These are phyloP conservation scores for Cremastobaeus sp. DNA, from an alignment of 2,888 invertebrate species.

Conservation along the genomic window DNA sequence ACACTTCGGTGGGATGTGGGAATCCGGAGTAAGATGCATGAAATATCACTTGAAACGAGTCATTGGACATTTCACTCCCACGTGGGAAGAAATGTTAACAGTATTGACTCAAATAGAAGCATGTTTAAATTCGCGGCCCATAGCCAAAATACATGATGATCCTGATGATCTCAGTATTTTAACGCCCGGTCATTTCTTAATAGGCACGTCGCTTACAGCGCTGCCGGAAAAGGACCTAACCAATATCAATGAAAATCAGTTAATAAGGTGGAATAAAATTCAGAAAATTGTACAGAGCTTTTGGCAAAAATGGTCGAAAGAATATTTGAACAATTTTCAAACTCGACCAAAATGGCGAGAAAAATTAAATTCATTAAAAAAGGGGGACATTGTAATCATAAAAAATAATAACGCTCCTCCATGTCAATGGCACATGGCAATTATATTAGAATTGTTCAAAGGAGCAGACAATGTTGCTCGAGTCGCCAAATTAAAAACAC, in stretches of 20 bases:
- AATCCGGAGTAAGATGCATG: constrained; percentile 63
- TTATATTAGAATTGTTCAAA: too few species aligned
- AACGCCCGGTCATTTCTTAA: constrained; percentile 16
- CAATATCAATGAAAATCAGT: background rate
- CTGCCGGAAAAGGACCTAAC: background rate
- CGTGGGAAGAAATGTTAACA: constrained; percentile 21
- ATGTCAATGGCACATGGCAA: too few species aligned
- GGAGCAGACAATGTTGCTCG: too few species aligned
- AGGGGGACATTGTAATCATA: too few species aligned
- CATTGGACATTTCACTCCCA: constrained; percentile 32
- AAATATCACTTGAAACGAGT: constrained; percentile 63
- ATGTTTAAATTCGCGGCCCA: constrained; percentile 18
- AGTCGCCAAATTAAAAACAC: too few species aligned
- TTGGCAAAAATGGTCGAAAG: too few species aligned
- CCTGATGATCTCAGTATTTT: background rate
- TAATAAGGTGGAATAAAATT: background rate
- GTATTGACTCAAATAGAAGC: constrained; percentile 14
- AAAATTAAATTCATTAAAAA: too few species aligned
- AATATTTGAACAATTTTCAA: too few species aligned
- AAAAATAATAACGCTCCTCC: too few species aligned
- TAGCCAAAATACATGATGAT: background rate
- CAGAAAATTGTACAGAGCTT: background rate
- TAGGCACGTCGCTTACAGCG: constrained; percentile 35
- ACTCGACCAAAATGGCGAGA: too few species aligned
- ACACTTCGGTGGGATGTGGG: constrained; percentile 67